Percentiles rank a stretch among this genome's conserved stretches.
Conservation (phyloP, 2,888 invertebrate genomes). For the Chrysolina haemoptera region DNA sequence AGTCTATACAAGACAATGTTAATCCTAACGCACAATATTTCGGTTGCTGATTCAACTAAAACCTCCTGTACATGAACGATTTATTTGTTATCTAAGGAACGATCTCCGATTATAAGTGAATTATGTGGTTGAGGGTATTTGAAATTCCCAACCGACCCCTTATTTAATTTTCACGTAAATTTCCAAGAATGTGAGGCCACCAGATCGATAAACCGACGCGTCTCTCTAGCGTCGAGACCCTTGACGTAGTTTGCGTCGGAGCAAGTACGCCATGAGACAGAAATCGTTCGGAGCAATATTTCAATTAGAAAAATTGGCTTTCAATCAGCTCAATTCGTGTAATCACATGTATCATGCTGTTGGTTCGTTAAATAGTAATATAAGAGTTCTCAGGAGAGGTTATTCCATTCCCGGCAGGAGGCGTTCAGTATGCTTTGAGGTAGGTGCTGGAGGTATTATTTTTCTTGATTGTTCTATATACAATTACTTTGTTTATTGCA, state of each 20-base stretch:
- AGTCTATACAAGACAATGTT: no score
- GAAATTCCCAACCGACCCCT: background rate
- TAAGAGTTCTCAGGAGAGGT: constrained; percentile 2
- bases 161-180: constrained; percentile 21
- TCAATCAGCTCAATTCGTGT: constrained; percentile 28
- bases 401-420: constrained; percentile 24
- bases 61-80: no score
- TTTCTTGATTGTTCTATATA: background rate
- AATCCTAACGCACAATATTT: no score
- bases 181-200: background rate
- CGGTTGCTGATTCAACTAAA: no score
- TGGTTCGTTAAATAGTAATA: background rate
- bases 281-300: constrained; percentile 31
- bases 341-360: constrained; percentile 25
- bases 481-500: background rate
- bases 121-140: background rate
- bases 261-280: constrained; percentile 49
- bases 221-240: constrained; percentile 43
- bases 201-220: constrained; percentile 43
- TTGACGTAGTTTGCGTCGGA: constrained; percentile 42
- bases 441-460: background rate
- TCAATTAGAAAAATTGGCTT: constrained; percentile 36
- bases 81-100: no score
- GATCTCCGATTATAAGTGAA: background rate
- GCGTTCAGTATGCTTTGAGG: constrained; percentile 14